phyloP scores from a whole-genome alignment of 2,113 vertebrate genomes.

The Dipodomys merriami region DNA sequence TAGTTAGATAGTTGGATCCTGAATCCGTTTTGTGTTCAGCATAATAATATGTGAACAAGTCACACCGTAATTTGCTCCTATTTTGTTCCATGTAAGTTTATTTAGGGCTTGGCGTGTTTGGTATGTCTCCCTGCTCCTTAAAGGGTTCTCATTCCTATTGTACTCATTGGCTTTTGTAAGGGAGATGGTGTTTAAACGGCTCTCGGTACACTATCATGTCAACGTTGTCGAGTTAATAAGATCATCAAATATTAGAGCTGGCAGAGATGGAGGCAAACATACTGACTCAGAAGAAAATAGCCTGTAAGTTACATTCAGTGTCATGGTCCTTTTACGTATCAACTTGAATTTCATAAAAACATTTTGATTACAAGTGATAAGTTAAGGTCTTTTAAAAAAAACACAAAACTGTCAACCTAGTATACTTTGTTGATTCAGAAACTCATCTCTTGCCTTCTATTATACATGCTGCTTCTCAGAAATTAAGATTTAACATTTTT shows the following conservation, averaged over 20 bases:
- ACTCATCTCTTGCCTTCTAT: background rate
- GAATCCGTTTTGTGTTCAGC: background rate
- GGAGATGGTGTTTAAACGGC: background rate
- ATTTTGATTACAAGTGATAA: background rate
- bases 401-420: background rate
- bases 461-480: background rate
- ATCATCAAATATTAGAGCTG: background rate
- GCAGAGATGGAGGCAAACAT: background rate
- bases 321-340: background rate
- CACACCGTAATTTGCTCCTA: background rate
- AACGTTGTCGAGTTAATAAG: background rate
- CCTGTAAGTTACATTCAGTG: background rate
- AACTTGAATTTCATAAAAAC: background rate
- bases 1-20: background rate
- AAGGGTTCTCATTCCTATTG: background rate
- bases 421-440: background rate
- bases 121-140: background rate
- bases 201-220: background rate
- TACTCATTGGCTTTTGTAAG: background rate
- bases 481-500: background rate
- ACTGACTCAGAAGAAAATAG: background rate
- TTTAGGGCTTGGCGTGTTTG: background rate
- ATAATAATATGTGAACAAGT: background rate
- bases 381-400: background rate
- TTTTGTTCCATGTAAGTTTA: background rate